These are phyloP conservation scores for Charaxes varanes DNA, from an alignment of 1,140 invertebrate genomes.

Conservation along the genomic window DNA sequence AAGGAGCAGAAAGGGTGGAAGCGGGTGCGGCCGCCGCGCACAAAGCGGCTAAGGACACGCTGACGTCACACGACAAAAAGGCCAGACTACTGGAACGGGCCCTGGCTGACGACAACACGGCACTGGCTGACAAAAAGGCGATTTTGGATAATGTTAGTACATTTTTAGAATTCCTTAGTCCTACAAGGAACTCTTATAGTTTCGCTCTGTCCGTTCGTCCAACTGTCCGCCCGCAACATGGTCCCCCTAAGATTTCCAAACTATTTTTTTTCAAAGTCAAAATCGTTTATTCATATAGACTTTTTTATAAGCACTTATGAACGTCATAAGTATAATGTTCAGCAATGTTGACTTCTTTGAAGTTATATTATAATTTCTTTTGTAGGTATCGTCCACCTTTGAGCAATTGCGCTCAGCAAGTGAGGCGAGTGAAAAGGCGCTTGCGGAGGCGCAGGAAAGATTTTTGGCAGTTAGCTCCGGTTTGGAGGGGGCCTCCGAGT, in stretches of 20 bases:
- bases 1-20: slow-evolving; percentile 80
- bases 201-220: too few species aligned
- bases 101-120: slow-evolving; percentile 81
- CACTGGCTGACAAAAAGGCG: slow-evolving; percentile 78
- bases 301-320: too few species aligned
- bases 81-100: slow-evolving; percentile 81
- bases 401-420: slow-evolving; percentile 82
- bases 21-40: slow-evolving; percentile 77
- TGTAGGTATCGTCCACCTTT: slow-evolving; percentile 78
- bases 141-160: slow-evolving; percentile 77
- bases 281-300: too few species aligned
- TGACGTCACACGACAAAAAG: slow-evolving; percentile 82
- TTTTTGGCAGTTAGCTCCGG: slow-evolving; percentile 91
- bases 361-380: background rate
- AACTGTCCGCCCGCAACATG: too few species aligned
- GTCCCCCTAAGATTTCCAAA: too few species aligned
- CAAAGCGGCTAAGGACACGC: slow-evolving; percentile 81
- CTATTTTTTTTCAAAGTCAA: too few species aligned
- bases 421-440: slow-evolving; percentile 78
- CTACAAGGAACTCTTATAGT: too few species aligned
- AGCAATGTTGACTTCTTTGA: too few species aligned
- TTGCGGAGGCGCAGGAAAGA: slow-evolving; percentile 83
- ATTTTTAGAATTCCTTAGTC: too few species aligned
- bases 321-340: too few species aligned
- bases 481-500: slow-evolving; percentile 87